A percentile compares a stretch with the other conserved stretches of the same genome.
Evolutionary conservation across 1,140 invertebrate species (phyloP).

Genomic region (Cyclargus thomasi): DNA sequence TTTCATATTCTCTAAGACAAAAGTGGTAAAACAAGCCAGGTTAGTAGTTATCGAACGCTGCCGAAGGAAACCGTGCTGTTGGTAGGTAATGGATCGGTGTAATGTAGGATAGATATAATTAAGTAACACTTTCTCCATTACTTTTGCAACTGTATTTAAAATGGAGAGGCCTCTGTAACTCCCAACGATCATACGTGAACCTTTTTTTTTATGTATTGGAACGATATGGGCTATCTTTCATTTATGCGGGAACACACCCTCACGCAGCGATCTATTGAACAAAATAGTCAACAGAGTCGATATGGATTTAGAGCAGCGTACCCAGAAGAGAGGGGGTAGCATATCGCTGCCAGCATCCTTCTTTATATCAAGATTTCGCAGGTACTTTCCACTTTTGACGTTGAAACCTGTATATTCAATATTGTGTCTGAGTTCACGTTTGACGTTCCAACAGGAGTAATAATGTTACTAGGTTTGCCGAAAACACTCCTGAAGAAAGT

Average conservation of each 20-base stretch:
- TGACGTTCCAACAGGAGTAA: not conserved
- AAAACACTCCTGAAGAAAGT: not conserved
- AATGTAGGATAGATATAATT: constrained; percentile 21
- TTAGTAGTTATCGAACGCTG: constrained; percentile 23
- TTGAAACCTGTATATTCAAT: not conserved
- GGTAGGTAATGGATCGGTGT: constrained; percentile 11
- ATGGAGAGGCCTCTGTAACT: constrained; percentile 27
- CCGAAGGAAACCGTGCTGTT: constrained; percentile 30
- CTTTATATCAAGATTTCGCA: not conserved
- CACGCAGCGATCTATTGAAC: constrained; percentile 17
- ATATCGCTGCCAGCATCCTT: not conserved
- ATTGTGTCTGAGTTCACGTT: not conserved
- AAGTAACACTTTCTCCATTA: constrained; percentile 27
- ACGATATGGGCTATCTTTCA: constrained; percentile 28
- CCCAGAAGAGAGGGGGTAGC: constrained; percentile 3
- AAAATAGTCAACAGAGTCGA: constrained; percentile 3
- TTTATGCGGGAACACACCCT: constrained; percentile 13
- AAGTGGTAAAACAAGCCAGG: constrained; percentile 20
- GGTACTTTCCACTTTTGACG: not conserved
- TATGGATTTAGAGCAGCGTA: constrained; percentile 1
- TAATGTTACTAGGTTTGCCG: not conserved
- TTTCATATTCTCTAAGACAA: constrained; percentile 20
- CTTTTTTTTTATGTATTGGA: constrained; percentile 27
- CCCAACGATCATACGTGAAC: constrained; percentile 19
- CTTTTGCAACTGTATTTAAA: constrained; percentile 22